These are phyloP conservation scores for Polydrusus tereticollis DNA, from an alignment of 2,888 invertebrate genomes.

Conservation along the genomic window DNA sequence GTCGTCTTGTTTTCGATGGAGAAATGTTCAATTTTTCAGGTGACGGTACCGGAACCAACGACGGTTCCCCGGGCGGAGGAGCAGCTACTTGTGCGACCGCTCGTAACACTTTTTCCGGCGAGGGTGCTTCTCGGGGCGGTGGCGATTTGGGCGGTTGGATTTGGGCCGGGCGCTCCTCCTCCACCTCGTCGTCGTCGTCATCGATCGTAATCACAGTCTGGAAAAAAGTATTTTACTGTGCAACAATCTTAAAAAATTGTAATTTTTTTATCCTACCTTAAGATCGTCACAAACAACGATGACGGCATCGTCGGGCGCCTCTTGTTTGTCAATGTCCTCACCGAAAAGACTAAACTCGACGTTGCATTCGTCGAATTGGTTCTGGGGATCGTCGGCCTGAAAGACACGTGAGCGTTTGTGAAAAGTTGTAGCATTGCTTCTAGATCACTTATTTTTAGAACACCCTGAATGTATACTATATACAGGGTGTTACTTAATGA, in stretches of 20 bases:
- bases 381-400: background rate
- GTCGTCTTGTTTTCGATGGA: too few species aligned
- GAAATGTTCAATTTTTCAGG: too few species aligned
- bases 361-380: background rate
- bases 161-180: background rate
- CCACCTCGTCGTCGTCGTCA: background rate
- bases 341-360: background rate
- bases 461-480: too few species aligned
- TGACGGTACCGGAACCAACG: too few species aligned
- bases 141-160: background rate
- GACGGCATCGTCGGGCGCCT: background rate
- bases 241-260: background rate
- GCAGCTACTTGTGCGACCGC: too few species aligned
- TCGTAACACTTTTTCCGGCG: background rate
- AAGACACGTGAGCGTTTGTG: background rate
- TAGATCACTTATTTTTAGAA: background rate
- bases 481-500: too few species aligned
- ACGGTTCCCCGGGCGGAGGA: background rate
- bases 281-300: constrained; percentile 11
- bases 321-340: background rate
- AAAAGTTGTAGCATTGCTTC: too few species aligned
- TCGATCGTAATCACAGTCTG: constrained; percentile 10
- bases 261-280: background rate
- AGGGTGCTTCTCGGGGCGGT: background rate
- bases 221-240: background rate